A percentile compares a stretch with the other conserved stretches of the same genome.
Evolutionary conservation across 2,113 vertebrate genomes (phyloP).

Genomic region (Vidua chalybeata): DNA sequence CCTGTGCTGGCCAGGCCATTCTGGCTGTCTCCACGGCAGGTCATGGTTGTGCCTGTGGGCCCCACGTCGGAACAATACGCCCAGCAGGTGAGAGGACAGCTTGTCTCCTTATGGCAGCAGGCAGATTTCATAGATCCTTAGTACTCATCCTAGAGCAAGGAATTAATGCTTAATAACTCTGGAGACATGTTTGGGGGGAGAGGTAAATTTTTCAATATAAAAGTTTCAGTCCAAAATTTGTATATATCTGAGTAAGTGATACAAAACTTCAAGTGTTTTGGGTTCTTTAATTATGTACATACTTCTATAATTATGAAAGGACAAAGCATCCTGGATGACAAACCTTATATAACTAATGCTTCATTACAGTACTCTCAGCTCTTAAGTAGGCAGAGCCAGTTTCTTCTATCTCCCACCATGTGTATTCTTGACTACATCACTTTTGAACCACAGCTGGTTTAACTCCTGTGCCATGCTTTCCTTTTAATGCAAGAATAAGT

Average conservation of each 20-base stretch:
- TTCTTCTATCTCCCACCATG: not conserved
- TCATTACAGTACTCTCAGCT: not conserved
- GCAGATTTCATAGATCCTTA: not conserved
- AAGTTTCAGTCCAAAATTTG: not conserved
- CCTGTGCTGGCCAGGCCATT: conserved; percentile 82
- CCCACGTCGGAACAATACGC: conserved; percentile 86
- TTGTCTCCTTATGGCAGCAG: not conserved
- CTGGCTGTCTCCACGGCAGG: conserved; percentile 91
- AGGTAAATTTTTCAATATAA: not conserved
- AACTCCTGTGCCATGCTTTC: not conserved
- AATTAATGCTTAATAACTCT: not conserved
- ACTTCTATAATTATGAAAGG: not conserved
- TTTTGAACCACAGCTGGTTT: not conserved
- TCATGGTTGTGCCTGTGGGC: conserved; percentile 92
- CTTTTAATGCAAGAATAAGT: not conserved
- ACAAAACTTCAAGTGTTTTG: not conserved
- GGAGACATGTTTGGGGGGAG: rapidly evolving
- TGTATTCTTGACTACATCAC: not conserved
- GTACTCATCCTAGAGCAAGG: not conserved
- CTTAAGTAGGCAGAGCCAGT: not conserved
- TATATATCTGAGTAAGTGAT: not conserved
- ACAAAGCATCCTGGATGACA: not conserved
- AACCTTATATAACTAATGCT: not conserved
- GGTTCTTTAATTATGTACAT: not conserved
- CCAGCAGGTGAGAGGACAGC: conserved; percentile 74